Evolutionary conservation across 1,140 invertebrate genomes (phyloP).

Genomic region (Elymnias hypermnestra): DNA sequence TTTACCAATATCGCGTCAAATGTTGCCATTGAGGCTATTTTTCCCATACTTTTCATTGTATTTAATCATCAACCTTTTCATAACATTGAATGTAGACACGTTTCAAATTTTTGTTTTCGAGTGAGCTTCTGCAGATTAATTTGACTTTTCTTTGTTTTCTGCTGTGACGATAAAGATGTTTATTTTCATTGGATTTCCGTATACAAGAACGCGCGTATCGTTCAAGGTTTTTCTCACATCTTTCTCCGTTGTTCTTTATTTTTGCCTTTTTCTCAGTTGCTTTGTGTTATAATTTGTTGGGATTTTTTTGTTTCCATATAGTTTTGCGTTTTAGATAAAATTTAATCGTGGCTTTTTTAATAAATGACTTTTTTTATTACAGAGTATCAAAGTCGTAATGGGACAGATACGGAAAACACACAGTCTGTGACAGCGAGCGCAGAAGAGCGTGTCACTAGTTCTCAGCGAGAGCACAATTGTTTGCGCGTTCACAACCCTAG

Average conservation of each 20-base stretch:
- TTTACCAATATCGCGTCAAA: conserved; percentile 13
- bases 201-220: background rate
- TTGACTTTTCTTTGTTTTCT: background rate
- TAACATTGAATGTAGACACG: background rate
- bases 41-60: background rate
- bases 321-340: too few species aligned
- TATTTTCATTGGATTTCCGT: background rate
- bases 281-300: background rate
- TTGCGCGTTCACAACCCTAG: conserved; percentile 49
- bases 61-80: background rate
- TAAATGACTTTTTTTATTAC: conserved; percentile 9
- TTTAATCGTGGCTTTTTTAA: background rate
- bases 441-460: conserved; percentile 23
- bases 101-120: background rate
- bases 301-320: too few species aligned
- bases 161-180: background rate
- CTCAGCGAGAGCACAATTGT: conserved; percentile 35
- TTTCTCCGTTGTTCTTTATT: background rate
- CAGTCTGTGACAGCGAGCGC: conserved; percentile 19
- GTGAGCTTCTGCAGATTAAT: background rate
- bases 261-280: background rate
- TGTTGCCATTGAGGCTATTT: background rate
- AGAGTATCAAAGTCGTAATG: conserved; percentile 46
- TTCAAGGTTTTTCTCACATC: background rate
- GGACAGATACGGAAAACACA: conserved; percentile 27